Evolutionary conservation across 2,797 vertebrate species (phyloP), one percentile per base, ranked within the genome.

Genomic region (Alfaro cultratus): DNA sequence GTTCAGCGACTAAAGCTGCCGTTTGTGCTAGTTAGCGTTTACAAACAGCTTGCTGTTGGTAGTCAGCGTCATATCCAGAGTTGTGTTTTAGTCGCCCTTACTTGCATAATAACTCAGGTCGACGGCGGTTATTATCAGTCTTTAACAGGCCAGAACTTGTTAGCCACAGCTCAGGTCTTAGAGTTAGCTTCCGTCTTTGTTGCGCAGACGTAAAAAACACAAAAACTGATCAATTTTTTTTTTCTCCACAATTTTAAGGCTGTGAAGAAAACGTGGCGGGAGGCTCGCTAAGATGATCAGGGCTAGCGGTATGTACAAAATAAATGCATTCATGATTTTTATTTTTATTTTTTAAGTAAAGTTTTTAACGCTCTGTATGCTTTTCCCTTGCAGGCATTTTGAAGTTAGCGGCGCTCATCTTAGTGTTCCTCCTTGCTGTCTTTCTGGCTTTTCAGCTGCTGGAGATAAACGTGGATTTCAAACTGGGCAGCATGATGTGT

Each of bases 391-490:
- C 83, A 99, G 98, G 97, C 89, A 86, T 97, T 81, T 89, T 98
- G 62, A 99, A 98, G 93, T 91, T 98, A 76, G 91, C 94, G 67
- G 94, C 95, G 12, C 91, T 98, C 5, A 9, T 97, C 74, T 94
- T 94, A 41, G 91, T 95, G n/a, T 97, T 97, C 92, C 87, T 98
- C 84, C 77, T 99, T 29, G 97, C 92, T 0, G 96, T 97, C 80
- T 98, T 98, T 88, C 93, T 99, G 92, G 96, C 96, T 79, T 97
- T 97, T 85, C 96, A 99, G 90, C 95, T 99, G 80, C 95, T 99
- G 72, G 97, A 99, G 88, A 96, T 97, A 39, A 97, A 97, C 92
- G 93, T 96, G 92, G 97, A 98, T 83, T 95, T 97, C 64, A 97
- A 95, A 74, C 89, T 98, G 79, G 89, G 94, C 78, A 95, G 88